Conservation (phyloP, 2,888 invertebrate species). For the Cephus pygmeus region DNA sequence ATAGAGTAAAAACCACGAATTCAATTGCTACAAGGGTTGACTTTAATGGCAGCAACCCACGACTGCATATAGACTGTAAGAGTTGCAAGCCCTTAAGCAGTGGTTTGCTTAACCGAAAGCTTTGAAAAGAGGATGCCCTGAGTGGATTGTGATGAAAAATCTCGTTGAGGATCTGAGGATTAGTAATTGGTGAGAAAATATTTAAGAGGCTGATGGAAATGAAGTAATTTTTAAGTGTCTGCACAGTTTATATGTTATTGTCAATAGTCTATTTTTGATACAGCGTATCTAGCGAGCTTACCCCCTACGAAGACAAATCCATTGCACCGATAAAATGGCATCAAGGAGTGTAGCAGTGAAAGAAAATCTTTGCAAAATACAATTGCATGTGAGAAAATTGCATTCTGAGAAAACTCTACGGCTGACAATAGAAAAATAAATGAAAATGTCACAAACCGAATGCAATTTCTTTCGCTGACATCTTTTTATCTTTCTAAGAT, state of each 20-base stretch:
- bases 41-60: neutral
- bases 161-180: neutral
- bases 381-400: neutral
- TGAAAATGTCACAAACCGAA: neutral
- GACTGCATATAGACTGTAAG: neutral
- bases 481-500: neutral
- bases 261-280: neutral
- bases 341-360: neutral
- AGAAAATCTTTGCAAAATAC: neutral
- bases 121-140: neutral
- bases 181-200: neutral
- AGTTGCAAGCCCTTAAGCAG: neutral
- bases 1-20: neutral
- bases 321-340: neutral
- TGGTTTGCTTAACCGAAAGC: too few relatives aligned
- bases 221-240: neutral
- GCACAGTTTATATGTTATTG: neutral
- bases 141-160: neutral
- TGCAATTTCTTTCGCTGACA: neutral
- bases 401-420: neutral
- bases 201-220: neutral
- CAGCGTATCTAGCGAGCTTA: neutral
- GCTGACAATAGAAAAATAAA: neutral
- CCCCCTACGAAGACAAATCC: neutral
- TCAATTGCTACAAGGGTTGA: neutral